Evolutionary conservation across 2,888 invertebrate genomes (phyloP).

Genomic region (Nomada goodeniana): DNA sequence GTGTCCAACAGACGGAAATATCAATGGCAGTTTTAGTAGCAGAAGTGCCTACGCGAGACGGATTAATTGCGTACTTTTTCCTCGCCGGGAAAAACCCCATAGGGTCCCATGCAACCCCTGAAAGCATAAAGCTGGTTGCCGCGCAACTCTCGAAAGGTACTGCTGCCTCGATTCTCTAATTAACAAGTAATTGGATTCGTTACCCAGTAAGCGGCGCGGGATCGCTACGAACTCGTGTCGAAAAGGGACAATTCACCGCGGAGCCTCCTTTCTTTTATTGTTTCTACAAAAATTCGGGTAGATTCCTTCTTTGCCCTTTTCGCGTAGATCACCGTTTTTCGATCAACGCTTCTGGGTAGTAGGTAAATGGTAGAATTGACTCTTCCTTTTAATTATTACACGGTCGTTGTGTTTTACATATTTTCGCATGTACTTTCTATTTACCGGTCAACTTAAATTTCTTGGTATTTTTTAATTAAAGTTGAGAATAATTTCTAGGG

Average conservation of each 20-base stretch:
- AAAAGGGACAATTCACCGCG: not conserved
- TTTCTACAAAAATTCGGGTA: conserved; percentile 5
- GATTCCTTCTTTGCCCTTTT: not conserved
- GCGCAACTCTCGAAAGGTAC: conserved; percentile 58
- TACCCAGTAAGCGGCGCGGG: conserved; percentile 55
- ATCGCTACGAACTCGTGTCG: conserved; percentile 8
- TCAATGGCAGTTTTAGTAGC: conserved; percentile 65
- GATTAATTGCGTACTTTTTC: conserved; percentile 79
- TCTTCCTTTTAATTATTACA: too few species aligned
- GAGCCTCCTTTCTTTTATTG: not conserved
- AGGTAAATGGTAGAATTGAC: too few species aligned
- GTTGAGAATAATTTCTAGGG: too few species aligned
- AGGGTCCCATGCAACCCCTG: conserved; percentile 34
- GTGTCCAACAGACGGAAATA: conserved; percentile 34
- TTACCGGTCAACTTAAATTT: too few species aligned
- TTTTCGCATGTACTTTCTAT: not conserved
- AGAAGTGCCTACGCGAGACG: conserved; percentile 75
- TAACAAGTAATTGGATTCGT: conserved; percentile 75
- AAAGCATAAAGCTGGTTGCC: conserved; percentile 28
- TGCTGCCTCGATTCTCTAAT: conserved; percentile 69
- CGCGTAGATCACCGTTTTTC: not conserved
- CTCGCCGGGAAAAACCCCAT: conserved; percentile 67
- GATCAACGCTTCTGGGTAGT: not conserved
- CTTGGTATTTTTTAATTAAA: too few species aligned
- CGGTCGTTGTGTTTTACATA: too few species aligned